Evolutionary conservation across 2,888 invertebrate genomes (phyloP), one percentile per base, ranked within the genome.

Genomic region (Xanthia togata): DNA sequence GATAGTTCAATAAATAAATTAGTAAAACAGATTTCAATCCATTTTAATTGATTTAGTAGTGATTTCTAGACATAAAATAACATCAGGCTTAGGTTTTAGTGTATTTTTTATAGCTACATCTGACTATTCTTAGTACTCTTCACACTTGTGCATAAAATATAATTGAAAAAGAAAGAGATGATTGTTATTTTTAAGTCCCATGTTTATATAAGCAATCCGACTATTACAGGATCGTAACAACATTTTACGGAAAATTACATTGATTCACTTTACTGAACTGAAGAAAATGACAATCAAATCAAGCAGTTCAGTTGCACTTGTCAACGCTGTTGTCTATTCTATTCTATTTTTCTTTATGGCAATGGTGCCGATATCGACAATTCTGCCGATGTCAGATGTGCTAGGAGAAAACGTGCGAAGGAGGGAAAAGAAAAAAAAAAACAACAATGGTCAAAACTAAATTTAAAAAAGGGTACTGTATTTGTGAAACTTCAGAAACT

Each of bases 151-250:
- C 12, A 9, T n/a, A n/a, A 20, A 26, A 26, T 47, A 17, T n/a
- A 47, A 35, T 26, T 65, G 35, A 53, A 55, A n/a, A 53, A 4
- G 60, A 77, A 82, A 57, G 35, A 62, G 31, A 50, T 35, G 2
- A 26, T 35, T 47, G 23, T 14, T 63, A n/a, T 79, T 81, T 53
- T 14, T 23, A 47, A 41, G 41, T n/a, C 9, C 35, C 79, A 79
- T 79, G 31, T 35, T 68, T 41, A 41, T 4, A 0, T 14, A 31
- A 8, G 31, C 23, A 53, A n/a, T 31, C 1, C 17, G 8, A 23
- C 1, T 73, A 31, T 41, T 0, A 31, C 2, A 8, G 0, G 5
- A 35, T 26, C 23, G 26, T 38, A 79, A 50, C 41, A 79, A 41
- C 50, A 41, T 50, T 69, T 20, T 17, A 47, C 23, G 0, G 12